Percentiles rank a stretch among this genome's conserved stretches.
Evolutionary conservation across 2,888 invertebrate genomes (phyloP).

Genomic region (Cepaea hortensis): DNA sequence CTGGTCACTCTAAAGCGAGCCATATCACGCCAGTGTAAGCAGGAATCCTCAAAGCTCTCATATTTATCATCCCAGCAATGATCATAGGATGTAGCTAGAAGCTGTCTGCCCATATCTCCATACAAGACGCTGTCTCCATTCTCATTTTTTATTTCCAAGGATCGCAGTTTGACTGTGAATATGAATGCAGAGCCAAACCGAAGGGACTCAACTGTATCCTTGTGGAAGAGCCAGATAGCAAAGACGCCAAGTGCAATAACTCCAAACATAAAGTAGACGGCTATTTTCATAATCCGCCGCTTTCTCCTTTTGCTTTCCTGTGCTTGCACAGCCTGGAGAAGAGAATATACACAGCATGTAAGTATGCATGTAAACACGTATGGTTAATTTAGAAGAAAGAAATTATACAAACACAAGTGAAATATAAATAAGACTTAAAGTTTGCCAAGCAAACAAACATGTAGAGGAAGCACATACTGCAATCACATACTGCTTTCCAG

Average conservation of each 20-base stretch:
- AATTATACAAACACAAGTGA: neutral
- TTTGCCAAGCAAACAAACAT: too few species aligned
- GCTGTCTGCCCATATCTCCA: constrained; percentile 53
- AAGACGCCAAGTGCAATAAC: constrained; percentile 56
- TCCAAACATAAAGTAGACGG: constrained; percentile 57
- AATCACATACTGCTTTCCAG: too few species aligned
- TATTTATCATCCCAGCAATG: constrained; percentile 51
- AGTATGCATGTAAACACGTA: neutral
- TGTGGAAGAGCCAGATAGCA: constrained; percentile 57
- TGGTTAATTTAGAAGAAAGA: too few species aligned
- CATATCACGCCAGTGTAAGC: constrained; percentile 54
- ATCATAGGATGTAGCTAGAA: constrained; percentile 53
- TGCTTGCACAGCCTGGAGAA: constrained; percentile 56
- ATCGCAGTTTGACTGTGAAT: constrained; percentile 55
- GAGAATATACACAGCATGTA: neutral
- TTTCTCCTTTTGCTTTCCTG: constrained; percentile 57
- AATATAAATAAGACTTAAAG: too few species aligned
- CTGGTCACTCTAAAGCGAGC: constrained; percentile 50
- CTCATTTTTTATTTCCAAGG: constrained; percentile 52
- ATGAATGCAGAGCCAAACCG: constrained; percentile 51
- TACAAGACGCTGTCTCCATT: constrained; percentile 54
- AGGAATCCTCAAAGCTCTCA: constrained; percentile 47
- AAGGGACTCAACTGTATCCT: constrained; percentile 54
- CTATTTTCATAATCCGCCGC: constrained; percentile 57
- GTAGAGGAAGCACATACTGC: too few species aligned